These are phyloP conservation scores for Forbesichthys papilliferus DNA, from an alignment of 2,113 vertebrate species.

Conservation along the genomic window DNA sequence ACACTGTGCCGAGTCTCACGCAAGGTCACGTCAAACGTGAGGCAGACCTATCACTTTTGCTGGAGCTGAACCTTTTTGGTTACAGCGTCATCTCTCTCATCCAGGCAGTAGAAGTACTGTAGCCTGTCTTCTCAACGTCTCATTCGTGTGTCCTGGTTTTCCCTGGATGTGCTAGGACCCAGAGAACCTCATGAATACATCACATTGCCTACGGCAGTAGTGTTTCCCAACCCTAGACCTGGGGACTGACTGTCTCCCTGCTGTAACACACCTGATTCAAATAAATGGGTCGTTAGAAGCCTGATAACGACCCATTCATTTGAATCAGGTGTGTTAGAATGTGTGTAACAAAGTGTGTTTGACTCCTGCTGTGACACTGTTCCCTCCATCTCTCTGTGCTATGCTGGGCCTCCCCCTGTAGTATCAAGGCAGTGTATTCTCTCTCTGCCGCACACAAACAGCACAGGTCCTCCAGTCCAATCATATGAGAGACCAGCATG, in stretches of 20 bases:
- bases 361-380: constrained; percentile 2
- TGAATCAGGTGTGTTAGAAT: neutral
- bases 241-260: too few species aligned
- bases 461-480: constrained; percentile 21
- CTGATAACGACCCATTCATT: too few species aligned
- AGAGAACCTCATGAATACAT: neutral
- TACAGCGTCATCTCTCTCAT: too few species aligned
- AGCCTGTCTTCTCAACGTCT: neutral
- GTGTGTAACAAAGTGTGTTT: neutral
- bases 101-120: neutral
- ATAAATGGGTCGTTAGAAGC: too few species aligned
- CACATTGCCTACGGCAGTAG: neutral
- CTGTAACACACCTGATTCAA: too few species aligned
- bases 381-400: constrained; percentile 6
- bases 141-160: neutral
- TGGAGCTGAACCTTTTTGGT: too few species aligned
- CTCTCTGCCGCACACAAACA: neutral
- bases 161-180: neutral
- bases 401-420: neutral
- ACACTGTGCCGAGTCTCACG: neutral
- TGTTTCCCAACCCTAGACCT: neutral
- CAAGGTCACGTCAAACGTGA: neutral
- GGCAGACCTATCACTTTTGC: neutral
- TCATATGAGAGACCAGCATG: constrained; percentile 30
- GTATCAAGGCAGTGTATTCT: neutral